Percentiles rank a stretch among this genome's conserved stretches.
Conservation (phyloP, 1,140 invertebrate genomes). For the Rhagoletis pomonella region DNA sequence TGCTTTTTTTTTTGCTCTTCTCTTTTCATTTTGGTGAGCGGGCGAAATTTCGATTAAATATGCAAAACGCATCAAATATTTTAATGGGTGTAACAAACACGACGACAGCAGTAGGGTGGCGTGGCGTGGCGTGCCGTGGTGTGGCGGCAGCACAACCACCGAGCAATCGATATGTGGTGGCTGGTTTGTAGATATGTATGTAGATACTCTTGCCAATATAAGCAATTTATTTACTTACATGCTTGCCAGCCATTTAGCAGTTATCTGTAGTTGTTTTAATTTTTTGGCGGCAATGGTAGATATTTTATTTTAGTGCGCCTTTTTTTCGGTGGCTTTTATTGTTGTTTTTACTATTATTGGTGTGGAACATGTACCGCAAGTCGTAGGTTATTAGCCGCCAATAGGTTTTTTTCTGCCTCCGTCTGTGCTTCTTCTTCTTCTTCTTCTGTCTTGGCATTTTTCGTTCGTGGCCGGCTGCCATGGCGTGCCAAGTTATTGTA, state of each 20-base stretch:
- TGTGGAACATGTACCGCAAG: not conserved
- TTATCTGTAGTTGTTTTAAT: not conserved
- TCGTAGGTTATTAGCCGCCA: conserved; percentile 24
- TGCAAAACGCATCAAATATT: conserved; percentile 49
- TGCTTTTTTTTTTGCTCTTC: not conserved
- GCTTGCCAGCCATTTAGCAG: not conserved
- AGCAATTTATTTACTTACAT: not conserved
- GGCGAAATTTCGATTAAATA: conserved; percentile 42
- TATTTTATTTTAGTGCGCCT: too few species aligned
- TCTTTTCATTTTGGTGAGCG: not conserved
- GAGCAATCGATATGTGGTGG: not conserved
- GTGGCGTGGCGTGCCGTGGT: too few species aligned
- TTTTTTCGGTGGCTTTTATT: not conserved
- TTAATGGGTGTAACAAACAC: conserved; percentile 23
- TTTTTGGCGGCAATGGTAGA: not conserved
- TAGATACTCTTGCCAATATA: conserved; percentile 1
- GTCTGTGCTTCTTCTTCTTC: too few species aligned
- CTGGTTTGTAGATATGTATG: too few species aligned
- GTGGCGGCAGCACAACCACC: too few species aligned
- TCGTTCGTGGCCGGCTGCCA: not conserved
- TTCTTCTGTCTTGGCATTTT: not conserved
- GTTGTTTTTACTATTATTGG: not conserved
- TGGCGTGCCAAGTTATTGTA: conserved; percentile 7
- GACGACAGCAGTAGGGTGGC: not conserved
- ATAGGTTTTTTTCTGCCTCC: not conserved